Base-by-base conservation (phyloP, 1,140 invertebrate species). In the Leptinotarsa lineolata region DNA sequence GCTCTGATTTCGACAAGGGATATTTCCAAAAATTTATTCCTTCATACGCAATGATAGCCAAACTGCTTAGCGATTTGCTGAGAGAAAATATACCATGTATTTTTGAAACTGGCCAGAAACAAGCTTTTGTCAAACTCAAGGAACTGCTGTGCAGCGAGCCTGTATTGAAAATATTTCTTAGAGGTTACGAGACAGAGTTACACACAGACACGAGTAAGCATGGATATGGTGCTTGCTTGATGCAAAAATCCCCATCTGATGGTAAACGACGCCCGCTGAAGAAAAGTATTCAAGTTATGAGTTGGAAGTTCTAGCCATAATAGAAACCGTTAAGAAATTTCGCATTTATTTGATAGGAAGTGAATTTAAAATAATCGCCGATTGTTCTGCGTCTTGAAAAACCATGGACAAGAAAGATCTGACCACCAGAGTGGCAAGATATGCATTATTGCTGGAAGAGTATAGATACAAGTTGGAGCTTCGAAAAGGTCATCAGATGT, bases 301-400 rank as follows among this genome's bases (percentile, higher is more conserved):
- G 82, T 68, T 86, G 85, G 68, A 89, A 81, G 83, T 83, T 24
- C 75, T 89, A 44, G 86, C 87, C 1, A 84, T 89, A 12, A 80
- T 88, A 6, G 82, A 82, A 79, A 85, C 85, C 1, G 76, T 89
- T 4, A 81, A 86, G 67, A 85, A 87, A 66, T 89, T 88, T 75
- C 65, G 84, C 72, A 74, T 83, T 16, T 90, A 87, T 79, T 75
- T 90, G 44, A 76, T 85, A 20, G 85, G 85, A n/a, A 85, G 79
- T 65, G 69, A 83, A 8, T 87, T 87, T 76, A 84, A 86, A 68
- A 85, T 89, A 13, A 74, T 84, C 4, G 85, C 82, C 0, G 85
- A 84, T 72, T 86, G 83, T 72, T 72, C 67, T 69, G 84, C 83
- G 15, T 82, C 86, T 48, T 70, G 59, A 59, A 75, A 70, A 68